A percentile compares a stretch with the other conserved stretches of the same genome.
Evolutionary conservation across 2,113 vertebrate genomes (phyloP).

Genomic region (Synchiropus splendidus): DNA sequence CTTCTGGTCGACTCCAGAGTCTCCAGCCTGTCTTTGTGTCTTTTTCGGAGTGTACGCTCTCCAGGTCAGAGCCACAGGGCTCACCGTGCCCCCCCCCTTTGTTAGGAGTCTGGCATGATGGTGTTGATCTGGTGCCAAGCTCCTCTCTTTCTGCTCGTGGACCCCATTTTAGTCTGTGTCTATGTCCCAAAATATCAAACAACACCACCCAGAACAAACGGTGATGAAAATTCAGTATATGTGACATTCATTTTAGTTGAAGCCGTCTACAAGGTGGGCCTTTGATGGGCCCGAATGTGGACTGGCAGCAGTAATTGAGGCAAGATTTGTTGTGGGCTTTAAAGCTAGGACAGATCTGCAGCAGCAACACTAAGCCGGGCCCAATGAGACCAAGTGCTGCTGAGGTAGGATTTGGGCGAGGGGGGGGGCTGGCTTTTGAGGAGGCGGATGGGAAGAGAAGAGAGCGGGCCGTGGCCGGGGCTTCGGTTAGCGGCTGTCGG

Average conservation of each 20-base stretch:
- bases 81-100: conserved; percentile 34
- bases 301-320: conserved; percentile 21
- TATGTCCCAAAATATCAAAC: no score
- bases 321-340: conserved; percentile 8
- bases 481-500: conserved; percentile 51
- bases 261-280: no score
- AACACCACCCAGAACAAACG: no score
- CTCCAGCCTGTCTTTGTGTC: conserved; percentile 7
- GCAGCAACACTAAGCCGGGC: conserved; percentile 12
- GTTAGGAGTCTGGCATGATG: conserved; percentile 36
- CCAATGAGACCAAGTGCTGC: conserved; percentile 19
- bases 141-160: conserved; percentile 26
- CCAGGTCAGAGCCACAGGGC: conserved; percentile 21
- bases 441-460: conserved; percentile 11
- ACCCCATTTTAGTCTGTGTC: conserved; percentile 16
- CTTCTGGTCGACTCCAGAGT: background rate
- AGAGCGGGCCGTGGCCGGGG: conserved; percentile 33
- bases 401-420: conserved; percentile 26
- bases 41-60: conserved; percentile 3
- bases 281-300: conserved; percentile 4
- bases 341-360: conserved; percentile 15
- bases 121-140: conserved; percentile 59
- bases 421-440: conserved; percentile 4
- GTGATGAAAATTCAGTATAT: no score
- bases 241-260: no score